Evolutionary conservation across 2,888 invertebrate species (phyloP), one percentile per base, ranked within the genome.

Genomic region (Mycalesis mineus): DNA sequence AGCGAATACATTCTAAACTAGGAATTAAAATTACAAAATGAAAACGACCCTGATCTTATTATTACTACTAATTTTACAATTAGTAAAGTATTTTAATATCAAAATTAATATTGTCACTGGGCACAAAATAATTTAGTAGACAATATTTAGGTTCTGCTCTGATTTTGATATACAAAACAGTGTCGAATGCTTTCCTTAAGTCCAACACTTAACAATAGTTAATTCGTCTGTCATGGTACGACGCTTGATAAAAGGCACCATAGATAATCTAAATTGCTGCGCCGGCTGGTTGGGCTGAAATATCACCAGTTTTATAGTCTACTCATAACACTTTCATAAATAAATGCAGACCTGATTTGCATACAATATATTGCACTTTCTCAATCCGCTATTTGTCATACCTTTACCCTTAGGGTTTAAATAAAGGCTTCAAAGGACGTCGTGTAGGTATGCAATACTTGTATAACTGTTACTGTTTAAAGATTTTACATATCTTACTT

Each of bases 291-390:
- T 15, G 29, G 29, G 51, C 31, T 50, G 50, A 56, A 51, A 45
- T 56, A 56, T 56, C 56, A 45, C 56, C 56, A 51, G 37, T 50
- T 50, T 49, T 50, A 56, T 56, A 56, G 56, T 51, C 50, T 37
- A 45, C 36, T 56, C 56, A 51, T 56, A 49, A 56, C 50, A 50
- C 37, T 50, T 28, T 42, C 51, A 51, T 56, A 42, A 50, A 56
- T 56, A 51, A 51, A 31, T 40, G 51, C 51, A 41, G 7, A 41
- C 40, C 51, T 40, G 40, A 51, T 51, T 51, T 51, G 40, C 40
- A 51, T 51, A 51, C 51, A 51, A 51, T 51, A 51, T 51, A 51
- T 40, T 41, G 40, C 44, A 54, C 55, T 55, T 55, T 55, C 55
- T 40, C 37, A 14, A 40, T 40, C 17, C 28, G 29, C 45, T 31